Evolutionary conservation across 2,797 vertebrate species (phyloP).

Genomic region (Trachops cirrhosus): DNA sequence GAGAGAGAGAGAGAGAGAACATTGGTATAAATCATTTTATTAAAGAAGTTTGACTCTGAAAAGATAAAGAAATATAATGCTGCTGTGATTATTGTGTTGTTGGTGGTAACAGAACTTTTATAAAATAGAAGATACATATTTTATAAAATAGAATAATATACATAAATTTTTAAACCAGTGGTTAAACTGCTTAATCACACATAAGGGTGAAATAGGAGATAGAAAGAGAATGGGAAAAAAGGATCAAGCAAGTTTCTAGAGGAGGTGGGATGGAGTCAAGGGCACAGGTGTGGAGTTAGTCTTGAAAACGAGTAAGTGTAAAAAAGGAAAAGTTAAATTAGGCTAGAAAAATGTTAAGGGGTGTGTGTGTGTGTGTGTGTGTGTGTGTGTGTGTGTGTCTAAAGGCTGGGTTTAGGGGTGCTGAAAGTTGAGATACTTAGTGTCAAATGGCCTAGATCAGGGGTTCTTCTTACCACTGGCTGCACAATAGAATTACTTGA

Average conservation of each 20-base stretch:
- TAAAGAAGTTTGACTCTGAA: background rate
- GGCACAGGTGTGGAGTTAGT: background rate
- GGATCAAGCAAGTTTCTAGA: background rate
- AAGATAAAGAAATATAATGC: background rate
- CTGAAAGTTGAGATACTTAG: background rate
- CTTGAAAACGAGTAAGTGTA: background rate
- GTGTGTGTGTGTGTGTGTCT: background rate
- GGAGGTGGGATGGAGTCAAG: background rate
- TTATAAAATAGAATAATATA: background rate
- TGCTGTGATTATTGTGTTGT: background rate
- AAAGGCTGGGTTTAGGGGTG: background rate
- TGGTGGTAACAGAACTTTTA: background rate
- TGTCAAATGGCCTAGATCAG: constrained; percentile 11
- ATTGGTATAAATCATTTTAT: background rate
- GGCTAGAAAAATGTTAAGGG: background rate
- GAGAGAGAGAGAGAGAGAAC: background rate
- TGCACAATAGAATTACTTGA: constrained; percentile 8
- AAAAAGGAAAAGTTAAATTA: background rate
- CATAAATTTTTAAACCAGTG: background rate
- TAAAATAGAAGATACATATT: background rate
- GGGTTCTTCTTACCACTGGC: background rate
- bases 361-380: background rate
- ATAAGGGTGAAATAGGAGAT: background rate
- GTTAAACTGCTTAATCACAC: background rate
- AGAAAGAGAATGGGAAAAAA: background rate